Percentiles rank a stretch among this genome's conserved stretches.
These are phyloP conservation scores for Anadara kagoshimensis DNA, from an alignment of 1,140 invertebrate species.

Conservation along the genomic window DNA sequence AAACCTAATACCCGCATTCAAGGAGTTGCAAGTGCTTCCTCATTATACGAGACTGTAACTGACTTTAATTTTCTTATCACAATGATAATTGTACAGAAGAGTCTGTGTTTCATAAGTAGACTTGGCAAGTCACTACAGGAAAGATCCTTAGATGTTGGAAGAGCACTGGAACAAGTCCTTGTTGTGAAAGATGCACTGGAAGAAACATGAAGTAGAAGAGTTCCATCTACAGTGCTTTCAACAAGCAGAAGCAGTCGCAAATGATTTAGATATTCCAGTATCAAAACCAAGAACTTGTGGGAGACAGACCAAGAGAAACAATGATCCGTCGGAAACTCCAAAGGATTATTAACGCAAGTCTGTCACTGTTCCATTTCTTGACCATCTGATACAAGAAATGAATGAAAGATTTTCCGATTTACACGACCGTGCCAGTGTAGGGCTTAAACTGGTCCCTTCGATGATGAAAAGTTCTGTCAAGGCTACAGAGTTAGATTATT, in stretches of 20 bases:
- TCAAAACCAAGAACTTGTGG: conserved; percentile 14
- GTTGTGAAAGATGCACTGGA: neutral
- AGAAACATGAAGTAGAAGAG: neutral
- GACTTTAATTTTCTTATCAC: conserved; percentile 7
- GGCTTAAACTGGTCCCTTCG: conserved; percentile 14
- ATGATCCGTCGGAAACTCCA: conserved; percentile 1
- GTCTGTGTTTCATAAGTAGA: conserved; percentile 4
- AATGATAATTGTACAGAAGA: neutral
- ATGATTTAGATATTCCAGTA: neutral
- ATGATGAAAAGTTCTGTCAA: neutral
- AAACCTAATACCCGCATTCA: conserved; percentile 6
- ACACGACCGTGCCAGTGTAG: neutral
- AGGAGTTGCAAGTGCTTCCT: conserved; percentile 10
- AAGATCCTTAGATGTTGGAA: conserved; percentile 3
- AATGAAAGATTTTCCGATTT: conserved; percentile 1
- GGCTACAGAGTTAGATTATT: neutral
- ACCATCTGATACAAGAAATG: conserved; percentile 17
- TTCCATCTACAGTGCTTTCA: neutral
- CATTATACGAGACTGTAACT: neutral
- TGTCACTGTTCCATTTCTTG: conserved; percentile 15
- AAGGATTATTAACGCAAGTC: conserved; percentile 13
- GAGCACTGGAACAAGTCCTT: conserved; percentile 5
- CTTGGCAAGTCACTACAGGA: conserved; percentile 9
- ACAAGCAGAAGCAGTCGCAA: neutral
- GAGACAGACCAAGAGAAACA: conserved; percentile 11